Conservation (phyloP, 2,888 invertebrate species). For the Pollenia griseotomentosa region DNA sequence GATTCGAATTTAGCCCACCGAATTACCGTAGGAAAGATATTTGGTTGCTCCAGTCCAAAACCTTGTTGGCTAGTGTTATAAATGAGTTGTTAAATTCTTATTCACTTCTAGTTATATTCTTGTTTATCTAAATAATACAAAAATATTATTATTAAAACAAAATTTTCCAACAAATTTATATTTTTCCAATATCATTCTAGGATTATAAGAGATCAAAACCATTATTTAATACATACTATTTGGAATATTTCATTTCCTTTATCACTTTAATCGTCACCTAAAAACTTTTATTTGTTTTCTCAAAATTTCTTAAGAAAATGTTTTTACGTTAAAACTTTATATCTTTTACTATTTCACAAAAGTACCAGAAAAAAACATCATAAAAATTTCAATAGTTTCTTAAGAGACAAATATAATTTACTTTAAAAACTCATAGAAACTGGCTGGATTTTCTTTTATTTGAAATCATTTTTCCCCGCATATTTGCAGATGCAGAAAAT, state of each 20-base stretch:
- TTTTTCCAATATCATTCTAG: too few species aligned
- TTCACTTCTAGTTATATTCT: too few species aligned
- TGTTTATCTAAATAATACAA: too few species aligned
- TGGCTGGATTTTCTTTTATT: not conserved
- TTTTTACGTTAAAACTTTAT: constrained; percentile 22
- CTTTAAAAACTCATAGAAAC: not conserved
- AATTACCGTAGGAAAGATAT: too few species aligned
- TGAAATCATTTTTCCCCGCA: not conserved
- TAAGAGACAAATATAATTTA: not conserved
- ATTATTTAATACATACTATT: too few species aligned
- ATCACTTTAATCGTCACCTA: not conserved
- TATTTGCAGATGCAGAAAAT: not conserved
- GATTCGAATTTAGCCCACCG: too few species aligned
- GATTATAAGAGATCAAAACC: not conserved
- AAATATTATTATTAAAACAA: too few species aligned
- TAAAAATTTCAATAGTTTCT: not conserved
- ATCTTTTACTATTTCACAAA: not conserved
- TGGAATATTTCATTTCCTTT: not conserved
- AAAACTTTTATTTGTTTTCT: constrained; percentile 5
- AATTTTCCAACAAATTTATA: too few species aligned
- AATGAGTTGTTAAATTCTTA: too few species aligned
- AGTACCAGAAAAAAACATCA: too few species aligned
- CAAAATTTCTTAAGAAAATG: not conserved
- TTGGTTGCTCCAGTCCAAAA: too few species aligned
- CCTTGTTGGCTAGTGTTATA: too few species aligned